Evolutionary conservation across 2,797 vertebrate species (phyloP), one percentile per base, ranked within the genome.

Genomic region (Ctenopoma multispine): DNA sequence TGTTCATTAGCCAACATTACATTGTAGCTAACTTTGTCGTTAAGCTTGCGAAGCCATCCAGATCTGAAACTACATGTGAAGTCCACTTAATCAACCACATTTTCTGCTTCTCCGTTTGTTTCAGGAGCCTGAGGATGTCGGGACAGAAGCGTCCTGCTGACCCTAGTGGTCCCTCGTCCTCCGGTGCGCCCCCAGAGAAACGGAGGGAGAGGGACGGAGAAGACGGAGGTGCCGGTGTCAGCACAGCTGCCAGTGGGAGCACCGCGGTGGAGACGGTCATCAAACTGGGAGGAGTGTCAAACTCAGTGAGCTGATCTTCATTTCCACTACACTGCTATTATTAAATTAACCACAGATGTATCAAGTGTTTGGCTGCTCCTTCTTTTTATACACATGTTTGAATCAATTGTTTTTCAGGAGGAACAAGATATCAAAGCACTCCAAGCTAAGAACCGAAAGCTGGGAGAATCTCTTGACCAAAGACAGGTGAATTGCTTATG

Each of bases 381-480:
- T 21, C 1, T 29, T 14, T 20, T 40, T 40, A 7, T 51, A 1
- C 17, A 54, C 18, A 69, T 60, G 4, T 38, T 18, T 69, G 2
- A 43, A 23, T 61, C 36, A 23, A 57, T 3, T 43, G 1, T 76
- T 59, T 87, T 82, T 36, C 83, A 99, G 98, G 98, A 99, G 86
- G 98, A 99, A 72, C 92, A 98, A 91, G 98, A 99, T 84, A 96
- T 99, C 72, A 95, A 96, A 84, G 96, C 97, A 29, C 93, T 99
- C 13, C 96, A 97, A 87, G 87, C 95, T n/a, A 99, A 99, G 91
- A 99, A 99, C 83, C 90, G 97, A 60, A 99, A 99, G 79, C 84
- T 99, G 11, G 97, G 96, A 0, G 98, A 98, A 82, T 92, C 97
- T 87, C 92, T 99, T 0, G 97, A 99, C 88, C 97, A 97, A 74